These are phyloP conservation scores for Pseudoips prasinana DNA, from an alignment of 2,888 invertebrate genomes.

Conservation along the genomic window DNA sequence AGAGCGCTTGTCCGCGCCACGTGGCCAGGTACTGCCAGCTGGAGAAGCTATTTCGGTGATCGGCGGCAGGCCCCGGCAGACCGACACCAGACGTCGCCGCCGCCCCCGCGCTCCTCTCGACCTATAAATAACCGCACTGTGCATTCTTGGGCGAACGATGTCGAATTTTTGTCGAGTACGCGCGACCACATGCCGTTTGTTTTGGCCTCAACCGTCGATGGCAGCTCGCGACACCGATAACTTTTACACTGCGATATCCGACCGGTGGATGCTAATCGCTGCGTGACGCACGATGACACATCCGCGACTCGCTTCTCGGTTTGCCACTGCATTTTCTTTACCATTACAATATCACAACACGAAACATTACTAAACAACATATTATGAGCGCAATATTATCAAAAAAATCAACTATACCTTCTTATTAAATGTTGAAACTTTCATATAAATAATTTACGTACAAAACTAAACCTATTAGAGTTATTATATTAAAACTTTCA, in stretches of 20 bases:
- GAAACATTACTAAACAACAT: no score
- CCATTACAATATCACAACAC: background rate
- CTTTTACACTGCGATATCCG: conserved; percentile 12
- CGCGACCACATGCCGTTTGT: conserved; percentile 79
- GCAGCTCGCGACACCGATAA: conserved; percentile 15
- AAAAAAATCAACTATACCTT: background rate
- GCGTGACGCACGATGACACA: conserved; percentile 9
- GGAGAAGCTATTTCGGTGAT: conserved; percentile 80
- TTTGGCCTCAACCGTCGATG: conserved; percentile 63
- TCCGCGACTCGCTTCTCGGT: conserved; percentile 3
- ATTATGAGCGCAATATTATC: no score
- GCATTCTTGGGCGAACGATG: conserved; percentile 82
- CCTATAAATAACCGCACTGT: conserved; percentile 77
- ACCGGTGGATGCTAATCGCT: conserved; percentile 9
- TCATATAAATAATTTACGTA: no score
- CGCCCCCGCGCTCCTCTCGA: conserved; percentile 80
- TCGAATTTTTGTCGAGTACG: conserved; percentile 83
- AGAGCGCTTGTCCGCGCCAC: conserved; percentile 56
- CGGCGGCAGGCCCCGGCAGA: conserved; percentile 84
- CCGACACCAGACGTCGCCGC: conserved; percentile 81
- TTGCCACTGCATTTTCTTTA: background rate
- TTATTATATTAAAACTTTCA: no score
- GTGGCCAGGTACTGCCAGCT: conserved; percentile 79
- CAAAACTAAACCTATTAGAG: no score
- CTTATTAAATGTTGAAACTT: no score